Conservation (phyloP, 1,140 invertebrate species). For the Pantala flavescens region DNA sequence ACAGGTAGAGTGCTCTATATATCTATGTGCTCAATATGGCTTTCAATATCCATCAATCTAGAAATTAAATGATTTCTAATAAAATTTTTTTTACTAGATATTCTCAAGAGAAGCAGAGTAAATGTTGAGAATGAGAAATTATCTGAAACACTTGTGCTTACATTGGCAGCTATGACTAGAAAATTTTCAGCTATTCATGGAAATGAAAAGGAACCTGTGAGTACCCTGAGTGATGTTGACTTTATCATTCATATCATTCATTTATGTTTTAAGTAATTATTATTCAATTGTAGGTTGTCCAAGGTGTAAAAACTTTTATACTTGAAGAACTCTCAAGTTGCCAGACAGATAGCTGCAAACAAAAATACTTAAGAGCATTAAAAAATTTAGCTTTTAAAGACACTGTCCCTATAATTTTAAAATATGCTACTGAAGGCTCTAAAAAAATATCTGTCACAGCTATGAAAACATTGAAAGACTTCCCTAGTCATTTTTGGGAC, state of each 20-base stretch:
- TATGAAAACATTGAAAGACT: conserved; percentile 49
- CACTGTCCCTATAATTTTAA: conserved; percentile 47
- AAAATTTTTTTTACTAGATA: conserved; percentile 22
- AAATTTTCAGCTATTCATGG: conserved; percentile 21
- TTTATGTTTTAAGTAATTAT: neutral
- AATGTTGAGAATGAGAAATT: conserved; percentile 41
- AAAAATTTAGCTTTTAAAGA: conserved; percentile 50
- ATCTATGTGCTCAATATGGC: no score
- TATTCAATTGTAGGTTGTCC: conserved; percentile 30
- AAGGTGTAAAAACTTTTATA: conserved; percentile 39
- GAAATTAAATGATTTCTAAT: neutral
- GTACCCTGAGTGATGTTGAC: conserved; percentile 17
- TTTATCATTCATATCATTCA: conserved; percentile 19
- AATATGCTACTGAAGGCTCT: conserved; percentile 39
- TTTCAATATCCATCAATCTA: neutral
- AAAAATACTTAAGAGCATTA: conserved; percentile 52
- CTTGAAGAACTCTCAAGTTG: conserved; percentile 42
- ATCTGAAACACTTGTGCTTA: conserved; percentile 50
- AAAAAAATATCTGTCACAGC: conserved; percentile 46
- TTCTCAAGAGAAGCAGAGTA: conserved; percentile 28
- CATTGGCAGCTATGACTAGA: conserved; percentile 46
- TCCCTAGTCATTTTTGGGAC: conserved; percentile 40
- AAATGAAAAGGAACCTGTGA: conserved; percentile 15
- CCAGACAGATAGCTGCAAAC: conserved; percentile 41
- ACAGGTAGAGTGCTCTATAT: conserved; percentile 34